A percentile compares a stretch with the other conserved stretches of the same genome.
These are phyloP conservation scores for Terrapene triunguis DNA, from an alignment of 2,113 vertebrate species.

Conservation along the genomic window DNA sequence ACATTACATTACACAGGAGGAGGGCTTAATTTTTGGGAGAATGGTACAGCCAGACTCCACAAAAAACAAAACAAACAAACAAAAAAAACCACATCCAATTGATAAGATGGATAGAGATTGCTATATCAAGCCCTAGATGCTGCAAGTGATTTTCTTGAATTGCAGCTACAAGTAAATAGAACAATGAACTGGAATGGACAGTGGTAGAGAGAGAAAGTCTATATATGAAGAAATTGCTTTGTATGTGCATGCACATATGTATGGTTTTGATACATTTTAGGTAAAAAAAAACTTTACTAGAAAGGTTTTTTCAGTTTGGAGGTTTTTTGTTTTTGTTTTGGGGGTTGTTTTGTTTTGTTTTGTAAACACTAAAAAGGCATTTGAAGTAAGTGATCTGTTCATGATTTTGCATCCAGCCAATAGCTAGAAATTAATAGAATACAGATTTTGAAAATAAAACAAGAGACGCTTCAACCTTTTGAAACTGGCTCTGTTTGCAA, in stretches of 20 bases:
- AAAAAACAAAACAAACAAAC: neutral
- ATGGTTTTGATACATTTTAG: neutral
- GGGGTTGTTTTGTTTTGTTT: no score
- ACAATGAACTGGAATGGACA: neutral
- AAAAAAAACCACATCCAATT: neutral
- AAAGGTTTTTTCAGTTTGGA: neutral
- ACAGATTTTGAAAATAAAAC: no score
- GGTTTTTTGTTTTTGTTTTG: no score
- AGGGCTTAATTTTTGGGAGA: neutral
- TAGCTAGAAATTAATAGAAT: neutral
- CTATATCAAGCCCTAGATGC: neutral
- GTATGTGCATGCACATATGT: neutral
- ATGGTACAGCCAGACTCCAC: rapidly evolving
- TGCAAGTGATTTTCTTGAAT: neutral
- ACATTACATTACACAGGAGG: neutral
- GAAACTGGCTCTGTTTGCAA: neutral
- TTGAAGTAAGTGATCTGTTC: neutral
- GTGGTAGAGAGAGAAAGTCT: neutral
- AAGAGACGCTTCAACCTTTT: no score
- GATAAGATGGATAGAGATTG: neutral
- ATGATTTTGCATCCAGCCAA: neutral
- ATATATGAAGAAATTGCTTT: neutral
- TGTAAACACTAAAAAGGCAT: neutral
- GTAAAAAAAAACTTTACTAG: neutral
- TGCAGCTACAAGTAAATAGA: neutral